Percentiles rank a stretch among this genome's conserved stretches.
Evolutionary conservation across 2,113 vertebrate species (phyloP).

Genomic region (Atlantisia rogersi): DNA sequence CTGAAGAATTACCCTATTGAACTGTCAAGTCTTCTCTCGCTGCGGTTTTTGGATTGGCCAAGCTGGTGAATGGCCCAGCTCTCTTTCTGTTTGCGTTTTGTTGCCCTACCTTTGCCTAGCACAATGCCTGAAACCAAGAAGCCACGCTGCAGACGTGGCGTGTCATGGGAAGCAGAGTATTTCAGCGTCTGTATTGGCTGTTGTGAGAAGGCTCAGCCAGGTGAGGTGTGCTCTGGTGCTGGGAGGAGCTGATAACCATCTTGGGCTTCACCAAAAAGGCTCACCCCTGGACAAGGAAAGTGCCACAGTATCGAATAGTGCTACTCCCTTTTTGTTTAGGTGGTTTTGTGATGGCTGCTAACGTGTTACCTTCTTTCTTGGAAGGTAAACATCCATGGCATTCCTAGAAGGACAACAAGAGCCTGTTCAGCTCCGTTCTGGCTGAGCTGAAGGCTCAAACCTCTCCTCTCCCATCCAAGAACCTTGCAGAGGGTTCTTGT

Average conservation of each 20-base stretch:
- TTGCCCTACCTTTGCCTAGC: neutral
- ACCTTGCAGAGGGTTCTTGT: neutral
- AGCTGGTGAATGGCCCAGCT: neutral
- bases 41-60: neutral
- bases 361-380: neutral
- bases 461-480: neutral
- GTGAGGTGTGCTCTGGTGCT: too few relatives aligned
- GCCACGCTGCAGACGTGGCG: accelerated
- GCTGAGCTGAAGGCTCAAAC: neutral
- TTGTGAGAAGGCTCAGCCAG: neutral
- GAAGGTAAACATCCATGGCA: neutral
- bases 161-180: neutral
- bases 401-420: neutral
- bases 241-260: neutral
- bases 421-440: neutral
- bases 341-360: neutral
- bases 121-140: neutral
- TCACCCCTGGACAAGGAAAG: neutral
- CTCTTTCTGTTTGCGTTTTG: accelerated
- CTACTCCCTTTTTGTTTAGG: neutral
- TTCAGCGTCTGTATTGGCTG: neutral
- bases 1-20: neutral
- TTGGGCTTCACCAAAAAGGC: neutral
- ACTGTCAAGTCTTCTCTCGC: neutral
- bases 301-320: neutral